These are phyloP conservation scores for Coleophora deauratella DNA, from an alignment of 2,888 invertebrate genomes.

Conservation along the genomic window DNA sequence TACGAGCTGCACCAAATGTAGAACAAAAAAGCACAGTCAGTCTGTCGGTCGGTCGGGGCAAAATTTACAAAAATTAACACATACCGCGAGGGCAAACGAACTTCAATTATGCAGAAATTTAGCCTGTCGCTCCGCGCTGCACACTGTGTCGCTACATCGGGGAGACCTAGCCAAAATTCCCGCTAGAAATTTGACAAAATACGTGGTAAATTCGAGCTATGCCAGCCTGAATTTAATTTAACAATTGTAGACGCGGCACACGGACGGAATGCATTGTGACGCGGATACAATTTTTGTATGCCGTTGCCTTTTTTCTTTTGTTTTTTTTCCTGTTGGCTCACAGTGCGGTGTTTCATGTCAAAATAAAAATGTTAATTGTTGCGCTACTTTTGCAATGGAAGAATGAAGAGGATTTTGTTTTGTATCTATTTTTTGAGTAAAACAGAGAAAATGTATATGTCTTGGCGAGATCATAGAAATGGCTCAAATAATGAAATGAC, in stretches of 20 bases:
- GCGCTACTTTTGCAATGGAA: background rate
- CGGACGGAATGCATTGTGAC: conserved; percentile 9
- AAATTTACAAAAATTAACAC: conserved; percentile 11
- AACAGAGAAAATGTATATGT: too few species aligned
- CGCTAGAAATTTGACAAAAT: conserved; percentile 10
- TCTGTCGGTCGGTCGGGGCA: background rate
- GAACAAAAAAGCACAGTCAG: conserved; percentile 3
- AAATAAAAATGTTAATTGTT: conserved; percentile 10
- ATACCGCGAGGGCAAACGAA: conserved; percentile 4
- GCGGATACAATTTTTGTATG: conserved; percentile 11
- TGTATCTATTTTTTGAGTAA: background rate
- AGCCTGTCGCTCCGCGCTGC: conserved; percentile 6
- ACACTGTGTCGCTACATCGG: background rate
- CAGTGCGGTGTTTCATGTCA: conserved; percentile 16
- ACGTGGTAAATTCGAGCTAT: conserved; percentile 12
- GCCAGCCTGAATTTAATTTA: conserved; percentile 18
- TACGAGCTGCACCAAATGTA: background rate
- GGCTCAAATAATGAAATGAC: too few species aligned
- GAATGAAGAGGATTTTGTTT: too few species aligned
- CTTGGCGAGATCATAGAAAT: too few species aligned
- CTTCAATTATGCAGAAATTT: conserved; percentile 17
- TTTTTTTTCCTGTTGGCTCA: conserved; percentile 5
- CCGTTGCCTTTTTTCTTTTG: background rate
- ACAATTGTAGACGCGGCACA: conserved; percentile 16
- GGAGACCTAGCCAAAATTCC: conserved; percentile 1